phyloP scores from a whole-genome alignment of 2,888 invertebrate genomes.

The Andrena bucephala region DNA sequence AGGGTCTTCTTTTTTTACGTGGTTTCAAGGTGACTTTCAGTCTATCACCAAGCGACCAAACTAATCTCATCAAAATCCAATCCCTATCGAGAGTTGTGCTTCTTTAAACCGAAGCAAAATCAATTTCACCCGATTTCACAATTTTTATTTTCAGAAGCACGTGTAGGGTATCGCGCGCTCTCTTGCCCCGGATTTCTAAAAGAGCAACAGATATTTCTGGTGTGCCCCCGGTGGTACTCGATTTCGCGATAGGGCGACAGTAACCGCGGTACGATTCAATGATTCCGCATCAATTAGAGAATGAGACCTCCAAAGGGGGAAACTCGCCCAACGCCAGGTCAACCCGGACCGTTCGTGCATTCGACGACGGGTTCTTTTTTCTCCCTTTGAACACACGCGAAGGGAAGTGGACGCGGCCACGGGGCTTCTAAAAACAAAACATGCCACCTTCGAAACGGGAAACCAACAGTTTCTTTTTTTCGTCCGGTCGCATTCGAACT shows the following conservation, averaged over 20 bases:
- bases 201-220: slow-evolving; percentile 38
- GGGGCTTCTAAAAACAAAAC: slow-evolving; percentile 6
- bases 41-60: no score
- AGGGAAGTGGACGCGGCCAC: background rate
- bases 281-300: slow-evolving; percentile 28
- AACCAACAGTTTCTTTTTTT: background rate
- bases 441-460: slow-evolving; percentile 21
- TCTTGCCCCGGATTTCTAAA: slow-evolving; percentile 60
- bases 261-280: slow-evolving; percentile 30
- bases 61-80: no score
- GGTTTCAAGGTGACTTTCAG: no score
- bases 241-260: slow-evolving; percentile 2
- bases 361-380: background rate
- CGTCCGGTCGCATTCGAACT: background rate
- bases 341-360: slow-evolving; percentile 11
- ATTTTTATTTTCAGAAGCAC: background rate
- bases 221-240: background rate
- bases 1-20: no score
- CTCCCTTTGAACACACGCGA: background rate
- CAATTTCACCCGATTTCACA: background rate
- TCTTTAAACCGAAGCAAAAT: background rate
- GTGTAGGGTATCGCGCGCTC: background rate
- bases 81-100: no score
- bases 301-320: slow-evolving; percentile 8
- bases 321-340: slow-evolving; percentile 5